Evolutionary conservation across 2,797 vertebrate species (phyloP), one percentile per base, ranked within the genome.

Genomic region (Anas capensis): DNA sequence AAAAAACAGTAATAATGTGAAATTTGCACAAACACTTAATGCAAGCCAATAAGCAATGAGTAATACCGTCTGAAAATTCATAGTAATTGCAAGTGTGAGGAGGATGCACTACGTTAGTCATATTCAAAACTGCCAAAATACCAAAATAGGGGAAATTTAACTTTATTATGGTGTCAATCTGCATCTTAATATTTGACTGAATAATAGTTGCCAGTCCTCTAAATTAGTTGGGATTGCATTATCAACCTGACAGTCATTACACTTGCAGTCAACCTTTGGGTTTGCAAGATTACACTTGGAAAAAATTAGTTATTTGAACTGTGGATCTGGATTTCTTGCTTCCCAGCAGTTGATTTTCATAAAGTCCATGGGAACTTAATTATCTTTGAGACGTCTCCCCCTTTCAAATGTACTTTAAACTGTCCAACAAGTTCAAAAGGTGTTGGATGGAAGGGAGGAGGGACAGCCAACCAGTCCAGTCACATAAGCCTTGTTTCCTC

Each of bases 321-420:
- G 36, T 61, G 49, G 58, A 90, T 93, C 83, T 94, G 83, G 77
- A 86, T 92, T 95, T 96, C 73, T 92, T 5, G 90, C 86, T 96
- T 96, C 95, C 91, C 92, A 96, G 94, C 75, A 86, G 48, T 49
- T 96, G 57, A 93, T 96, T 97, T 96, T 94, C 92, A 96, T 97
- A 94, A 90, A 66, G 68, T 88, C 90, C 90, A 95, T 96, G 96
- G 95, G 96, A 97, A 97, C 96, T 95, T 88, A 93, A 97, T 97
- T 96, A 96, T 81, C 77, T 82, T n/a, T 40, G 90, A 93, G 94
- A 96, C 27, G 13, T 94, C 88, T 95, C 92, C 95, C 96, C 92
- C 90, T 86, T 95, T 86, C 71, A 96, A 90, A 95, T 33, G 29
- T 51, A 92, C 91, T 86, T 91, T 88, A 93, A 94, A 93, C 93